Conservation (phyloP, 2,113 vertebrate genomes). For the Cyphomyrus plagiostoma region DNA sequence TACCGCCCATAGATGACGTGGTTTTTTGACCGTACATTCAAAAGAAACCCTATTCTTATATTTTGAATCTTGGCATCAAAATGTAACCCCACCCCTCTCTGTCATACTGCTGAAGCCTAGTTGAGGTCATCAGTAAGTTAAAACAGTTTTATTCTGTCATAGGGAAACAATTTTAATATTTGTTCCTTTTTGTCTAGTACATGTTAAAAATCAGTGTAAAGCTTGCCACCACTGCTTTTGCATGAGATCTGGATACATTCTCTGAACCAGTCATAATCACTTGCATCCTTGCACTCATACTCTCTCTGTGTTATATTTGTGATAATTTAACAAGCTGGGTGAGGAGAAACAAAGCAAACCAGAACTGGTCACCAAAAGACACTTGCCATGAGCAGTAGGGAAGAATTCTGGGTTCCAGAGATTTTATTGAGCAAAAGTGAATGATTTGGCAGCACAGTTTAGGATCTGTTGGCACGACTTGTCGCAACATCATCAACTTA, state of each 20-base stretch:
- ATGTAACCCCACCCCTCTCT: neutral
- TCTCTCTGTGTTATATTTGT: neutral
- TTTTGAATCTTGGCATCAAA: neutral
- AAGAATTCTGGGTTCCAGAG: neutral
- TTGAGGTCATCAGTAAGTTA: neutral
- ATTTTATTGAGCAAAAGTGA: neutral
- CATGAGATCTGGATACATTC: neutral
- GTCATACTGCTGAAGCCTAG: neutral
- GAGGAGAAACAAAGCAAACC: neutral
- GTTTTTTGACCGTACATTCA: neutral
- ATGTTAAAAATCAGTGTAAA: neutral
- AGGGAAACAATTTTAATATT: neutral
- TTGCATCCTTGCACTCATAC: neutral
- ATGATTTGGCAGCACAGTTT: neutral
- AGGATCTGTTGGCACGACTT: neutral
- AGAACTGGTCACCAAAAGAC: neutral
- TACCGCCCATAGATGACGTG: neutral
- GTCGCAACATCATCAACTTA: neutral
- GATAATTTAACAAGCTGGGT: neutral
- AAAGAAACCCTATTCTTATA: neutral
- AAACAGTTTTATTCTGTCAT: neutral
- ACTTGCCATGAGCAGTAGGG: neutral
- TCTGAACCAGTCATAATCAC: neutral
- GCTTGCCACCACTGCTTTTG: neutral
- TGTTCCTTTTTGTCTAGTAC: neutral